Evolutionary conservation across 1,140 invertebrate genomes (phyloP).

Genomic region (Armadillidium nasatum): DNA sequence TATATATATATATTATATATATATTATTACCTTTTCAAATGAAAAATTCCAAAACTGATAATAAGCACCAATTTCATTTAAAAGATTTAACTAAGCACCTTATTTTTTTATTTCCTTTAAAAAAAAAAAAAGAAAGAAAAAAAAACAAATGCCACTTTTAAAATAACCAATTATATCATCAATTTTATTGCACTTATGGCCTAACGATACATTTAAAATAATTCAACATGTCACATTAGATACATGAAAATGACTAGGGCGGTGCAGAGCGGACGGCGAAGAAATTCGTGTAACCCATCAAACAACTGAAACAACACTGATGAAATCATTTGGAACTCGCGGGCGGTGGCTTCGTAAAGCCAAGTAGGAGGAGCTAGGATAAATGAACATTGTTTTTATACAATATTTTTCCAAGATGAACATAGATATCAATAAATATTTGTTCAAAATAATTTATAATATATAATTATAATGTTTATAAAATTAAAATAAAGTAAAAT

Average conservation of each 20-base stretch:
- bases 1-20: neutral
- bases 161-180: neutral
- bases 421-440: neutral
- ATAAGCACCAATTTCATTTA: constrained; percentile 4
- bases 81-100: neutral
- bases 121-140: too few relatives aligned
- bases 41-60: neutral
- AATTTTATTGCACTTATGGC: constrained; percentile 8
- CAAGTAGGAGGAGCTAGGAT: neutral
- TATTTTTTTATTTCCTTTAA: neutral
- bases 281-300: neutral
- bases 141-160: neutral
- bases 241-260: neutral
- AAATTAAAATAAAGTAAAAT: neutral
- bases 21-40: neutral
- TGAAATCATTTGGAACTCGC: constrained; percentile 9
- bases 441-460: neutral
- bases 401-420: neutral
- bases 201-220: constrained; percentile 10
- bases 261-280: constrained; percentile 6
- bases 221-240: constrained; percentile 8
- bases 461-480: neutral
- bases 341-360: constrained; percentile 7
- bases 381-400: neutral
- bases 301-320: constrained; percentile 10